Percentiles rank a stretch among this genome's conserved stretches.
Evolutionary conservation across 2,888 invertebrate genomes (phyloP).

Genomic region (Psylliodes chrysocephalus): DNA sequence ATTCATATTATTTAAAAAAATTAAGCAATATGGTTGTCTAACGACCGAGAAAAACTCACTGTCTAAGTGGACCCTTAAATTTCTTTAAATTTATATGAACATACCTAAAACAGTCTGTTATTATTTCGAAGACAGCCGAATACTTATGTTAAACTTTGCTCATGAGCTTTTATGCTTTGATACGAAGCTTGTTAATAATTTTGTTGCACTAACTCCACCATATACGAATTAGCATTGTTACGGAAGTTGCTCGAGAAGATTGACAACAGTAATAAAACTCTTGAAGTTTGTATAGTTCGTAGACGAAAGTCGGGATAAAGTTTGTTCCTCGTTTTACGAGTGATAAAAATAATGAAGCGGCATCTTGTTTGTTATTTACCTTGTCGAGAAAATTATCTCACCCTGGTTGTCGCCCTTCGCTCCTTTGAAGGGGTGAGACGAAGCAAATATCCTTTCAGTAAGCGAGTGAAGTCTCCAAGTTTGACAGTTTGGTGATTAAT

Average conservation of each 20-base stretch:
- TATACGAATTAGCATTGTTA: conserved; percentile 23
- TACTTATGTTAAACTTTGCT: conserved; percentile 6
- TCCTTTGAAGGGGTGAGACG: conserved; percentile 10
- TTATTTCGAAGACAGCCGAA: not conserved
- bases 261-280: conserved; percentile 22
- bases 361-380: conserved; percentile 27
- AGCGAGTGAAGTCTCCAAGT: conserved; percentile 20
- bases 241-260: conserved; percentile 18
- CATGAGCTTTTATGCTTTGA: conserved; percentile 7
- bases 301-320: conserved; percentile 15
- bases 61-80: not conserved
- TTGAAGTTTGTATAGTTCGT: conserved; percentile 12
- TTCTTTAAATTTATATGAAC: too few species aligned
- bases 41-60: not conserved
- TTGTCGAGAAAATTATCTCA: conserved; percentile 22
- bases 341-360: conserved; percentile 25
- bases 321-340: conserved; percentile 24
- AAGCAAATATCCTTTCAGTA: conserved; percentile 6
- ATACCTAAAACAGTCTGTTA: not conserved
- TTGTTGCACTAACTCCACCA: conserved; percentile 10
- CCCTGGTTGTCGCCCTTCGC: conserved; percentile 8
- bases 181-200: conserved; percentile 17
- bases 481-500: conserved; percentile 36
- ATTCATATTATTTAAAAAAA: too few species aligned
- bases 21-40: too few species aligned